These are phyloP conservation scores for Saccopteryx leptura DNA, from an alignment of 2,113 vertebrate species.

Conservation along the genomic window DNA sequence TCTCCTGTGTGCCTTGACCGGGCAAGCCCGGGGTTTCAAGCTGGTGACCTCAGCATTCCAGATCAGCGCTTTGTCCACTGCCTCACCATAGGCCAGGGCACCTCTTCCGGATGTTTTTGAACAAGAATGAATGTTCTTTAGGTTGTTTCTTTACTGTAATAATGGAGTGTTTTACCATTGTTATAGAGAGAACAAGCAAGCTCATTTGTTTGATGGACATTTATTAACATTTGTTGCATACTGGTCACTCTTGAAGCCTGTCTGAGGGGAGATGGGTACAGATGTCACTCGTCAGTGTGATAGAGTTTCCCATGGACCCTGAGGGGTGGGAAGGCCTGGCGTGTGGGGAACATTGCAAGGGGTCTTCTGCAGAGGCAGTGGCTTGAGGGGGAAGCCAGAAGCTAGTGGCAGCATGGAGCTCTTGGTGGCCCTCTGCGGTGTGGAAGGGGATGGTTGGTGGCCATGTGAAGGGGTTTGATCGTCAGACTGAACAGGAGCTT, in stretches of 20 bases:
- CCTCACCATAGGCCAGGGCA: too few species aligned
- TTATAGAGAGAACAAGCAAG: background rate
- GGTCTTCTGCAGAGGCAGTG: too few species aligned
- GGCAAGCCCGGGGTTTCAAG: too few species aligned
- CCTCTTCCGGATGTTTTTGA: background rate
- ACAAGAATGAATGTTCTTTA: background rate
- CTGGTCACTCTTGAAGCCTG: too few species aligned
- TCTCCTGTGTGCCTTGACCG: too few species aligned
- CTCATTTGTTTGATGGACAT: background rate
- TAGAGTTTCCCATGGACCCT: background rate
- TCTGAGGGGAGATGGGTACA: background rate
- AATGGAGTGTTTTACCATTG: background rate
- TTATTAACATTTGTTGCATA: background rate
- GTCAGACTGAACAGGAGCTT: background rate
- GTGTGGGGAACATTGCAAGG: too few species aligned
- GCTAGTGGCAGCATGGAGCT: background rate
- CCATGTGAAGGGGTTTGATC: background rate
- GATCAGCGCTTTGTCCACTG: too few species aligned
- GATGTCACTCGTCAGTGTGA: background rate
- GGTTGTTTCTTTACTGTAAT: background rate
- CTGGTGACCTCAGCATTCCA: too few species aligned
- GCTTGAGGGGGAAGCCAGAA: background rate
- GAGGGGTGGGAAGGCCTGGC: background rate
- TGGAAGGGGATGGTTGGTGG: fast-evolving
- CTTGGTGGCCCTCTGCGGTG: background rate